These are phyloP conservation scores for Pteronotus mesoamericanus DNA, from an alignment of 2,797 vertebrate genomes.

Conservation along the genomic window DNA sequence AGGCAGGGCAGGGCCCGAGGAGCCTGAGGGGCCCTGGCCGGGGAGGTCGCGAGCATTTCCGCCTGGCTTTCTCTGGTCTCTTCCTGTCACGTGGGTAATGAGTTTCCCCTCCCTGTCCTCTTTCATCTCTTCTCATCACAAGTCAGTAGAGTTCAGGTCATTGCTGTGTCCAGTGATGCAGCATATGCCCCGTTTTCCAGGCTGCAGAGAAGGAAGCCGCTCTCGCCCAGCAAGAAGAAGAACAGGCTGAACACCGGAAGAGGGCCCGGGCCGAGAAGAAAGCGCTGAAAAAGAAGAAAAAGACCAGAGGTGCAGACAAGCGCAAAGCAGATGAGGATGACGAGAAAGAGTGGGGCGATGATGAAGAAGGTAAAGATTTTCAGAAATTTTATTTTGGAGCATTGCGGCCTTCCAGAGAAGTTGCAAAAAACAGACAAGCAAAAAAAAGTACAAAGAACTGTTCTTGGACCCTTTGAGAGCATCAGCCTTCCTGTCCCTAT, in stretches of 20 bases:
- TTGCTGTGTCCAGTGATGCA: rapidly evolving
- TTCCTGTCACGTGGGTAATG: neutral
- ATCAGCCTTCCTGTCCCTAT: neutral
- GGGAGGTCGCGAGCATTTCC: neutral
- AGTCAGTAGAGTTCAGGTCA: rapidly evolving
- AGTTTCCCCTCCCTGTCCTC: rapidly evolving
- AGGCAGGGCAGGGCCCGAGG: rapidly evolving
- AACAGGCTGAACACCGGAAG: constrained; percentile 87
- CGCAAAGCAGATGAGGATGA: constrained; percentile 84
- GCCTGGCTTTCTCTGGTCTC: rapidly evolving
- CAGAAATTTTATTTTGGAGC: neutral
- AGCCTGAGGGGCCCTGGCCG: no score
- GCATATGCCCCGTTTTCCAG: constrained; percentile 73
- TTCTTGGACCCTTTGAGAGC: neutral
- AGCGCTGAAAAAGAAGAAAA: constrained; percentile 88
- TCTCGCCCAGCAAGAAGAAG: constrained; percentile 88
- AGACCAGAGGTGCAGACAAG: constrained; percentile 84
- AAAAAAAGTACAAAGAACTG: rapidly evolving
- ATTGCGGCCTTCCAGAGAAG: rapidly evolving
- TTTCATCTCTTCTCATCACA: rapidly evolving
- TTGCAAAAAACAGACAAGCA: no score
- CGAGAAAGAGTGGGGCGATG: constrained; percentile 80
- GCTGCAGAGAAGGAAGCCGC: constrained; percentile 92
- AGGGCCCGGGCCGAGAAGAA: constrained; percentile 90
- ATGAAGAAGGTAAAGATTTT: constrained; percentile 77